Base-by-base conservation (phyloP, 2,113 vertebrate species). In the Capreolus pygargus region DNA sequence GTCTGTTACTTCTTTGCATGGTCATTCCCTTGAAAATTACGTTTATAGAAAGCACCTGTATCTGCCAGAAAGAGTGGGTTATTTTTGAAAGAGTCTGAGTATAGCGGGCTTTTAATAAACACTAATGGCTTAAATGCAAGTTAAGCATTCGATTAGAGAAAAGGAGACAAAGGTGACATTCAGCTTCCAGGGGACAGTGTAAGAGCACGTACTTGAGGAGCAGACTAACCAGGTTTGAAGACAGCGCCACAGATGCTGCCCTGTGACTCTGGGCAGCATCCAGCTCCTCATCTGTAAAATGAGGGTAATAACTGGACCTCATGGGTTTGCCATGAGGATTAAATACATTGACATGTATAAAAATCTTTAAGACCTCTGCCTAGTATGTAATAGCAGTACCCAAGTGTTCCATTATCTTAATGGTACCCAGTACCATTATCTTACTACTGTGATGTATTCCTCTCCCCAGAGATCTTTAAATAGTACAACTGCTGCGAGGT, bases 11-110 rank as follows among this genome's bases (percentile, higher is more conserved):
- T 84, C 85, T 74, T 87, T 76, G 86, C 82, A 64, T 15, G 87
- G 82, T 74, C 27, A 16, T 64, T 92, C 39, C 85, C 58, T 54
- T 76, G 57, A 57, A 97, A 89, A 94, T 64, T 50, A 87, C 39
- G n/a, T 67, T 90, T 86, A 58, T 21, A 89, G 60, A 91, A 33
- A 91, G 36, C 43, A 94, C 50, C 21, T 70, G 12, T 55, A 50
- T 67, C 70, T 97, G 30, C 67, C 14, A 89, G 82, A 81, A 95
- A 86, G 45, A 30, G 28, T 25, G 58, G 57, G 27, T 90, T 79
- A 28, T 57, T 91, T 86, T 60, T 93, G 60, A 85, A 76, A 93
- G 86, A 57, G 27, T 50, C 78, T 98, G 58, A 81, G 86, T 9
- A 50, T 0, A 43, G 70, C 12, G 78, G 57, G 50, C 14, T 58